phyloP scores from a whole-genome alignment of 1,140 invertebrate species.

The Battus philenor region DNA sequence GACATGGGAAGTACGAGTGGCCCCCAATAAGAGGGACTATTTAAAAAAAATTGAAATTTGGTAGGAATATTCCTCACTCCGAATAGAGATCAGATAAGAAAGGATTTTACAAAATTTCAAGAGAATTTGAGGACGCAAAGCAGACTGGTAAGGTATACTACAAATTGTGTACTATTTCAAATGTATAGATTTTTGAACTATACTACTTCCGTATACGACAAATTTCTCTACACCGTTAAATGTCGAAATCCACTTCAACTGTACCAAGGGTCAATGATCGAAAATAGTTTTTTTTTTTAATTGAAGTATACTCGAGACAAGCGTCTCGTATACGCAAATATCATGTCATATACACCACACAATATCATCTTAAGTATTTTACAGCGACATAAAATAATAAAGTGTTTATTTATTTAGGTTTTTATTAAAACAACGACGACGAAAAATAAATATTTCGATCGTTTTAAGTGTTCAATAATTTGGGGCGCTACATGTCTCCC shows the following conservation, averaged over 20 bases:
- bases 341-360: constrained; percentile 5
- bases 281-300: background rate
- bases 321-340: constrained; percentile 7
- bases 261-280: constrained; percentile 2
- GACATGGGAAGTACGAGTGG: too few relatives aligned
- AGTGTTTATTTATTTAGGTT: background rate
- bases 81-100: too few relatives aligned
- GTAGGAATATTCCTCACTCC: too few relatives aligned
- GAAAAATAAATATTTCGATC: background rate
- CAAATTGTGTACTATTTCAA: too few relatives aligned
- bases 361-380: constrained; percentile 12
- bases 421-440: constrained; percentile 7
- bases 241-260: background rate
- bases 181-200: too few relatives aligned
- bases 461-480: constrained; percentile 4
- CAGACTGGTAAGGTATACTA: too few relatives aligned
- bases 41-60: too few relatives aligned
- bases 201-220: too few relatives aligned
- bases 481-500: background rate
- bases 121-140: too few relatives aligned
- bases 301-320: constrained; percentile 5
- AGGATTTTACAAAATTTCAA: too few relatives aligned
- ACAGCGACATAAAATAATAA: constrained; percentile 3
- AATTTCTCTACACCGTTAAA: background rate
- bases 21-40: too few relatives aligned